Evolutionary conservation across 1,140 invertebrate genomes (phyloP), one percentile per base, ranked within the genome.

Genomic region (Calycopis cecrops): DNA sequence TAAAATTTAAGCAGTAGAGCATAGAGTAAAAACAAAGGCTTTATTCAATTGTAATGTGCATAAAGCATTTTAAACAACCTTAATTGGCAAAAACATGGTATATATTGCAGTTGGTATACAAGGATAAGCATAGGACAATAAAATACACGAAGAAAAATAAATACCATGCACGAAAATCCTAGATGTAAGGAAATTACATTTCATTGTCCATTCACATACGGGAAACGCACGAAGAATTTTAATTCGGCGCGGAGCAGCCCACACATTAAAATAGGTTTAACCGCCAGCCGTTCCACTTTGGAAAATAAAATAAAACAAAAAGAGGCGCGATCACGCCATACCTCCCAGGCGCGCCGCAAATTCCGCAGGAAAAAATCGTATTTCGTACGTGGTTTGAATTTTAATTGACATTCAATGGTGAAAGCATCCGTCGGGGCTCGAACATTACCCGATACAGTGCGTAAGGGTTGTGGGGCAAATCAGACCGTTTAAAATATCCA

Each of bases 361-460:
- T 86, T 80, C 83, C 83, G 70, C 64, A 66, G 76, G 81, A 83
- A 85, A 85, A 85, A 83, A 81, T 85, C 80, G 81, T 80, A 82
- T 85, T 83, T 81, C 77, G 79, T 73, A 85, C 87, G 85, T 79
- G 79, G 73, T 86, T 85, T 88, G 87, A 87, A 88, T 88, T 87
- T 87, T 87, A 88, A 88, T 88, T 86, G 83, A 86, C 82, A 73
- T 83, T 79, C 77, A 79, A 62, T 68, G 61, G 65, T 62, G 65
- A 69, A 72, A 65, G 63, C 60, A 55, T 57, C 58, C 58, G 55
- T 61, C 51, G 66, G 49, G 58, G 40, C 62, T 68, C 59, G 63
- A 69, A 73, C 68, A 66, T 76, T 73, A 59, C 72, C 69, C 69
- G 68, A 73, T 72, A 70, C 65, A 60, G 59, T 55, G 63, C 58